Percentiles rank a stretch among this genome's conserved stretches.
Conservation (phyloP, 2,888 invertebrate genomes). For the Gymnoscelis rufifasciata region DNA sequence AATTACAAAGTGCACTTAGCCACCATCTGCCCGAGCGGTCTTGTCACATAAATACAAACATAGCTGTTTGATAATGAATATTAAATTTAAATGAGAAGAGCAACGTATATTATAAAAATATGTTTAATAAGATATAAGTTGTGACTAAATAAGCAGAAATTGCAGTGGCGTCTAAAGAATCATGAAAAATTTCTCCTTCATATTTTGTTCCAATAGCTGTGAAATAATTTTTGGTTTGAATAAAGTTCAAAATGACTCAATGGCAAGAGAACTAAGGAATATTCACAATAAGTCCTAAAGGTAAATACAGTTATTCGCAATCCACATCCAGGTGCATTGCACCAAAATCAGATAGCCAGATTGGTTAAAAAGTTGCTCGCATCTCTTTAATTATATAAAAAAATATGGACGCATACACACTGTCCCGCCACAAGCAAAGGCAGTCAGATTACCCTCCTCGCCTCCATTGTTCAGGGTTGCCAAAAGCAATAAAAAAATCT, state of each 20-base stretch:
- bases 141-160: no score
- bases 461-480: conserved; percentile 73
- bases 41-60: conserved; percentile 4
- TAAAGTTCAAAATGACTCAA: no score
- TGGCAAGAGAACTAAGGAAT: no score
- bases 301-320: no score
- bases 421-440: conserved; percentile 38
- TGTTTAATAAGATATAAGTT: no score
- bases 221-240: no score
- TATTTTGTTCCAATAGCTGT: no score
- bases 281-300: no score
- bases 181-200: no score
- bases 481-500: conserved; percentile 71
- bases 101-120: background rate
- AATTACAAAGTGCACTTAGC: conserved; percentile 29
- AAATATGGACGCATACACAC: conserved; percentile 37
- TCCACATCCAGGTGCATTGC: conserved; percentile 1
- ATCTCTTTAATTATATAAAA: conserved; percentile 36
- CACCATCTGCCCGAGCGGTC: conserved; percentile 18
- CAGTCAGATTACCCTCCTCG: conserved; percentile 57
- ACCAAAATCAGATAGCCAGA: conserved; percentile 12
- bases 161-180: no score
- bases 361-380: conserved; percentile 5
- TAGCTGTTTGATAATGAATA: background rate
- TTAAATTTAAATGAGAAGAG: background rate